Evolutionary conservation across 2,888 invertebrate species (phyloP).

Genomic region (Apamea sordens): DNA sequence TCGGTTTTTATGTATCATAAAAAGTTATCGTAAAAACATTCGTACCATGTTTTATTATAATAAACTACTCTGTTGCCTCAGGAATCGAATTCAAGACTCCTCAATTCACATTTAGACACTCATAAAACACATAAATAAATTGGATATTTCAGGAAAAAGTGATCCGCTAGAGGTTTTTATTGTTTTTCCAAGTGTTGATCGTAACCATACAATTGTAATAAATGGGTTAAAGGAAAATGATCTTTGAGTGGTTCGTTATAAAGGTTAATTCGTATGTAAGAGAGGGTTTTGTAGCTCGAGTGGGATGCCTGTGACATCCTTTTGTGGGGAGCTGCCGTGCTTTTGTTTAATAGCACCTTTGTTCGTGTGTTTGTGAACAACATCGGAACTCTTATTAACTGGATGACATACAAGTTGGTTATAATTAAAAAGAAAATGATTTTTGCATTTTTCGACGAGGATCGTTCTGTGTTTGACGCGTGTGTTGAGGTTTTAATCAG

Average conservation of each 20-base stretch:
- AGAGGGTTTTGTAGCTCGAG: conserved; percentile 54
- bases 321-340: conserved; percentile 72
- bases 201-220: conserved; percentile 51
- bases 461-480: conserved; percentile 36
- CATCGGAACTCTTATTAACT: conserved; percentile 74
- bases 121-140: conserved; percentile 76
- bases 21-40: conserved; percentile 67
- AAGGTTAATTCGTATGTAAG: conserved; percentile 44
- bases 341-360: conserved; percentile 76
- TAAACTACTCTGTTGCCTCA: conserved; percentile 64
- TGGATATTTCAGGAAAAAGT: conserved; percentile 72
- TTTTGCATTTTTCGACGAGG: conserved; percentile 53
- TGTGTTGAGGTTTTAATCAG: conserved; percentile 46
- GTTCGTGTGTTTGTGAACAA: conserved; percentile 73
- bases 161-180: conserved; percentile 73
- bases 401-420: conserved; percentile 69
- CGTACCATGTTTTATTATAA: conserved; percentile 65
- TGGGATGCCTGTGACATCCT: conserved; percentile 78
- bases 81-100: conserved; percentile 65
- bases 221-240: conserved; percentile 53
- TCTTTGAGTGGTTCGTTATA: conserved; percentile 49
- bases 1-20: conserved; percentile 63
- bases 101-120: conserved; percentile 71
- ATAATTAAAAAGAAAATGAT: conserved; percentile 78
- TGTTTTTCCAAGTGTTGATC: conserved; percentile 72